These are phyloP conservation scores for Acomys russatus DNA, from an alignment of 2,797 vertebrate genomes.

Conservation along the genomic window DNA sequence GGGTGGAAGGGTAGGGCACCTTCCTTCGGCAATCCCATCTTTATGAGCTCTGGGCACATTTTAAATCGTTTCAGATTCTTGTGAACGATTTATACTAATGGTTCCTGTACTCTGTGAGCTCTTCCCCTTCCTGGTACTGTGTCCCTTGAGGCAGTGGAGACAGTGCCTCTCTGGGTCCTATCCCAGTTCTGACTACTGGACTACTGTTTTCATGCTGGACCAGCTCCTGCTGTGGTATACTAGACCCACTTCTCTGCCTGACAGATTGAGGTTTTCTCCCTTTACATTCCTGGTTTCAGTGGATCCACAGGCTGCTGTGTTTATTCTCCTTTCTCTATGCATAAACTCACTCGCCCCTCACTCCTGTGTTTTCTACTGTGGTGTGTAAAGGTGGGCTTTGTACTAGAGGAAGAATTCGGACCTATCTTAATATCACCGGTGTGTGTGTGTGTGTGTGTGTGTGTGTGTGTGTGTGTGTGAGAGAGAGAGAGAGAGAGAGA, in stretches of 20 bases:
- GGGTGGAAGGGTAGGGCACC: background rate
- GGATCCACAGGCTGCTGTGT: background rate
- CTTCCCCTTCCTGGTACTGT: background rate
- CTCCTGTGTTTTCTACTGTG: conserved; percentile 1
- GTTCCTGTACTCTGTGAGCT: conserved; percentile 11
- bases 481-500: too few relatives aligned
- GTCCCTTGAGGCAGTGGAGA: background rate
- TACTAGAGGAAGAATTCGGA: background rate
- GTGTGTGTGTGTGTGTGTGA: too few relatives aligned
- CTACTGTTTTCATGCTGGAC: background rate
- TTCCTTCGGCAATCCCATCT: background rate
- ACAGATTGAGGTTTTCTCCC: background rate
- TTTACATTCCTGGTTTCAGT: background rate
- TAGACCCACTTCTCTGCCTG: conserved; percentile 6
- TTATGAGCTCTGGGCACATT: background rate
- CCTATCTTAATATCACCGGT: background rate
- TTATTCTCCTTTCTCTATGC: conserved; percentile 24
- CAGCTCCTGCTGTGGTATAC: background rate
- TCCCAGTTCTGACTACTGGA: background rate
- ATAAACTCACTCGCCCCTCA: conserved; percentile 13
- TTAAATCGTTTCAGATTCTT: conserved; percentile 19
- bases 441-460: too few relatives aligned
- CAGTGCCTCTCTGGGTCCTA: background rate
- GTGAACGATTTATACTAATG: background rate
- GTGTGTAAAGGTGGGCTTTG: background rate